These are phyloP conservation scores for Gnatocerus cornutus DNA, from an alignment of 2,888 invertebrate genomes.

Conservation along the genomic window DNA sequence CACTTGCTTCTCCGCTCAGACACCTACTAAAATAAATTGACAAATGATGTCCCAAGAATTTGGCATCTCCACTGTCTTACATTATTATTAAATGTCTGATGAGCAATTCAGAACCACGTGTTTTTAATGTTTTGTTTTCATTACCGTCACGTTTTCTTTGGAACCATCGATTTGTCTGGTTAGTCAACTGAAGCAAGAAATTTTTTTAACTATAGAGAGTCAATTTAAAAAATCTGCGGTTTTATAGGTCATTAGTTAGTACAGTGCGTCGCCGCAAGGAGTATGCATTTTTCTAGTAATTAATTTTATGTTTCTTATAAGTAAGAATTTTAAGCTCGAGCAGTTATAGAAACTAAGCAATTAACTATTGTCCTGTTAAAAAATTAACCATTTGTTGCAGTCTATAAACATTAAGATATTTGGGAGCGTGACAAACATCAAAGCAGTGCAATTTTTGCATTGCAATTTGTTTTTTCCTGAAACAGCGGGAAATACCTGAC, in stretches of 20 bases:
- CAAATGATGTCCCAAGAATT: constrained; percentile 4
- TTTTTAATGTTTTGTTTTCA: constrained; percentile 1
- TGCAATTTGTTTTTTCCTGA: no score
- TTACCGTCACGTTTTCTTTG: background rate
- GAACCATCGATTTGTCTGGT: background rate
- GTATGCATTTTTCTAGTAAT: no score
- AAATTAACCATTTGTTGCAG: background rate
- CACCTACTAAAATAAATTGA: constrained; percentile 9
- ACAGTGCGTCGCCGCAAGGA: background rate
- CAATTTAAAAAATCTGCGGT: background rate
- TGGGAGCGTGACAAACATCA: background rate
- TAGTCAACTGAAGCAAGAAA: constrained; percentile 3
- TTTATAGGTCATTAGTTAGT: background rate
- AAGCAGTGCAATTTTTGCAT: background rate
- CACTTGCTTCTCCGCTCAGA: background rate
- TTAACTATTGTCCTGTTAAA: background rate
- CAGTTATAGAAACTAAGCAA: background rate
- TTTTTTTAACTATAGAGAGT: constrained; percentile 6
- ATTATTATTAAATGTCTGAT: background rate
- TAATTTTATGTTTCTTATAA: no score
- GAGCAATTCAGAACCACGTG: background rate
- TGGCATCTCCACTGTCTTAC: background rate
- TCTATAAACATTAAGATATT: constrained; percentile 1
- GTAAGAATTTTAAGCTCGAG: background rate
- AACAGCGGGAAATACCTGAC: no score